Conservation (phyloP, 2,888 invertebrate genomes). For the Ormyrus pomaceus region DNA sequence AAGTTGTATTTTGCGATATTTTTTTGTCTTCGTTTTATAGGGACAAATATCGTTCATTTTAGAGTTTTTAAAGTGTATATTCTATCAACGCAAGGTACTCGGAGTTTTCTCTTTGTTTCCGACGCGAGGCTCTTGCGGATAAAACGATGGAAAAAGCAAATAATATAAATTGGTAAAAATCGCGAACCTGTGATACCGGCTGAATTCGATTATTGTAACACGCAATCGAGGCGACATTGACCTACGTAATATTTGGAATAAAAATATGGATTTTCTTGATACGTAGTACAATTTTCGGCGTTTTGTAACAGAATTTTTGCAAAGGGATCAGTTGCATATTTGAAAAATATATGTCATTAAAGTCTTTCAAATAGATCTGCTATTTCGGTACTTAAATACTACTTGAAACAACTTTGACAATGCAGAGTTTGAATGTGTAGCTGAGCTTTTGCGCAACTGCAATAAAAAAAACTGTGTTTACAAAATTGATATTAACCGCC, state of each 20-base stretch:
- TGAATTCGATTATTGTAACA: slow-evolving; percentile 44
- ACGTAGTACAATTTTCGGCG: not conserved
- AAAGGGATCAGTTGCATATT: slow-evolving; percentile 21
- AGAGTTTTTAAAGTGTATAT: slow-evolving; percentile 24
- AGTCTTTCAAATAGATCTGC: slow-evolving; percentile 29
- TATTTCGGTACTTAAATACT: slow-evolving; percentile 34
- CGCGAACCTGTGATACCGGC: slow-evolving; percentile 53
- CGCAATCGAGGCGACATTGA: slow-evolving; percentile 28
- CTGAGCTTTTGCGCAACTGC: not conserved
- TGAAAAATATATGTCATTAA: slow-evolving; percentile 2
- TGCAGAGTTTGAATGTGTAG: slow-evolving; percentile 8
- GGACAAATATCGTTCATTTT: slow-evolving; percentile 20
- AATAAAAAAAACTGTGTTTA: not conserved
- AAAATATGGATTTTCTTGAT: slow-evolving; percentile 19
- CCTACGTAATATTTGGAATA: slow-evolving; percentile 19
- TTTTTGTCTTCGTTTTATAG: slow-evolving; percentile 15
- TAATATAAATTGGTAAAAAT: slow-evolving; percentile 44
- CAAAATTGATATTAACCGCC: not conserved
- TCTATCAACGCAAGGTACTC: not conserved
- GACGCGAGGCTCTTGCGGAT: slow-evolving; percentile 20
- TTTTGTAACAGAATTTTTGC: slow-evolving; percentile 6
- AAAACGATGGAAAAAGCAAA: slow-evolving; percentile 5
- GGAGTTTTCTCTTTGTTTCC: slow-evolving; percentile 3
- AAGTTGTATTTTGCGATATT: slow-evolving; percentile 23
- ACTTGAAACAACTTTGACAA: slow-evolving; percentile 18